These are phyloP conservation scores for Lepidonotus clava DNA, from an alignment of 2,888 invertebrate genomes.

Conservation along the genomic window DNA sequence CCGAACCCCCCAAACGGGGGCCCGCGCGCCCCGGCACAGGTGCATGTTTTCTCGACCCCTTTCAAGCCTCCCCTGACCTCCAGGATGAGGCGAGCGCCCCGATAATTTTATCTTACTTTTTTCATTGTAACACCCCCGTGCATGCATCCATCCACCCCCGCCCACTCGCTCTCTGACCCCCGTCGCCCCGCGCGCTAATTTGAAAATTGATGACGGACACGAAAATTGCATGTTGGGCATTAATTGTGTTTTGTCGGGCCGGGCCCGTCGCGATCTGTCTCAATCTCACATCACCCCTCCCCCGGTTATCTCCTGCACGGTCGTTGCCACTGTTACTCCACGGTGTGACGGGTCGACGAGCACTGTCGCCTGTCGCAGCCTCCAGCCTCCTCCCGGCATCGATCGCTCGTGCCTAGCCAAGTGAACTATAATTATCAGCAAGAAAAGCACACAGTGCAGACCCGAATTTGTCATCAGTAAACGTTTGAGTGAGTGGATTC, in stretches of 20 bases:
- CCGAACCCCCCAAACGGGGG: not conserved
- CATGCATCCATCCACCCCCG: too few relatives aligned
- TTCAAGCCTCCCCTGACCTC: constrained; percentile 38
- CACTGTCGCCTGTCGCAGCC: not conserved
- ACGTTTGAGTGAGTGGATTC: too few relatives aligned
- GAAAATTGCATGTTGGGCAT: constrained; percentile 51
- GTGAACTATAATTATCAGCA: not conserved
- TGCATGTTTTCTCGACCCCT: constrained; percentile 49
- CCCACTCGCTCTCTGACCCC: too few relatives aligned
- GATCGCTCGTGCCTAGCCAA: not conserved
- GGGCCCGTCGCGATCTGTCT: constrained; percentile 41
- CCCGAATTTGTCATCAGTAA: too few relatives aligned
- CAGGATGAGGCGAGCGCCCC: not conserved
- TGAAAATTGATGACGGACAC: constrained; percentile 52
- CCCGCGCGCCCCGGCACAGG: not conserved
- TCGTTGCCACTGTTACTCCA: not conserved
- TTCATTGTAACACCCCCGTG: constrained; percentile 20
- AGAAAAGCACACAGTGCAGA: not conserved
- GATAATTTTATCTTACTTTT: constrained; percentile 21
- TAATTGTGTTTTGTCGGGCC: constrained; percentile 44
- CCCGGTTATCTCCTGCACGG: too few relatives aligned
- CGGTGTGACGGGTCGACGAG: not conserved
- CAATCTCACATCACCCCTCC: not conserved
- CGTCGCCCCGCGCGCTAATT: constrained; percentile 35
- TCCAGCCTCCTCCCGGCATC: not conserved